Conservation (phyloP, 2,888 invertebrate species). For the Volucella inflata region DNA sequence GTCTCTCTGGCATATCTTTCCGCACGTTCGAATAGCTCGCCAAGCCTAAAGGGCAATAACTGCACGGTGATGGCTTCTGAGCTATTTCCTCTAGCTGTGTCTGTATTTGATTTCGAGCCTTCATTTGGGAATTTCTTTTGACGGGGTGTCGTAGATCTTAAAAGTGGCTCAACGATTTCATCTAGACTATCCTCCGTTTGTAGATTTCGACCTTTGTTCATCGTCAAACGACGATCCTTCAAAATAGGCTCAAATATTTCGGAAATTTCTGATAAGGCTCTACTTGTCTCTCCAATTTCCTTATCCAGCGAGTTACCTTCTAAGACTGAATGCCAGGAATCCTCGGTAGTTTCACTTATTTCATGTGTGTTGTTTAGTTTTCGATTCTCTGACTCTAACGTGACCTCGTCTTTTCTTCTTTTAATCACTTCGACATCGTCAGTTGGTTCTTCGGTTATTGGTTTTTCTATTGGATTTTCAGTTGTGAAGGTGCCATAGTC, state of each 20-base stretch:
- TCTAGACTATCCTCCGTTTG: conserved; percentile 79
- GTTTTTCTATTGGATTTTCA: conserved; percentile 42
- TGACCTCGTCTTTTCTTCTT: conserved; percentile 82
- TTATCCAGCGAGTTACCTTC: conserved; percentile 84
- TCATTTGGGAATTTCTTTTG: conserved; percentile 85
- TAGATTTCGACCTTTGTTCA: conserved; percentile 80
- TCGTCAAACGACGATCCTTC: conserved; percentile 79
- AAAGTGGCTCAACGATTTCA: conserved; percentile 91
- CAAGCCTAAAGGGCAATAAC: conserved; percentile 90
- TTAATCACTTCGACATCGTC: conserved; percentile 82
- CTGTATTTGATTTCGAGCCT: conserved; percentile 15
- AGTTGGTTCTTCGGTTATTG: conserved; percentile 62
- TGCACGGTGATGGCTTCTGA: conserved; percentile 87
- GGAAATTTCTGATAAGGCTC: conserved; percentile 79
- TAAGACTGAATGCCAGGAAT: conserved; percentile 85
- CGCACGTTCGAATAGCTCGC: conserved; percentile 91
- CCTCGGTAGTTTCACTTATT: conserved; percentile 80
- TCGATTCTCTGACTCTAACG: conserved; percentile 82
- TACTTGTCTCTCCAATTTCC: conserved; percentile 81
- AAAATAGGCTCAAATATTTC: conserved; percentile 86
- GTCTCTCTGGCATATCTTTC: conserved; percentile 92
- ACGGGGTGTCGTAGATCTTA: conserved; percentile 86
- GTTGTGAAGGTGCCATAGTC: conserved; percentile 80
- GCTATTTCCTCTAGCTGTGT: conserved; percentile 80
- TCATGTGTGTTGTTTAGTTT: conserved; percentile 80